Evolutionary conservation across 2,888 invertebrate species (phyloP).

Genomic region (Hydriomena furcata): DNA sequence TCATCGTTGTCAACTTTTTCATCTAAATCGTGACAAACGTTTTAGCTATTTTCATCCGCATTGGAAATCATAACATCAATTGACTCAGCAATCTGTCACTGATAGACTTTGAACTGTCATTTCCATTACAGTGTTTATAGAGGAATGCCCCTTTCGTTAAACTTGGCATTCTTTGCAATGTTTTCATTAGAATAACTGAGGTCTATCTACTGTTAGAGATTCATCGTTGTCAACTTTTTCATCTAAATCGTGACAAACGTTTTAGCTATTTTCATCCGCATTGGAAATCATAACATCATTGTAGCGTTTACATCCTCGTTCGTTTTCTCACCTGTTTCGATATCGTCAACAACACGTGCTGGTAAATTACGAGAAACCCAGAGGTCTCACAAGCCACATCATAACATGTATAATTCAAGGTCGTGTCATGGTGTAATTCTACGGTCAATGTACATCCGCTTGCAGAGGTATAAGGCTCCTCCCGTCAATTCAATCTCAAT

Average conservation of each 20-base stretch:
- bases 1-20: background rate
- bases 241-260: constrained; percentile 9
- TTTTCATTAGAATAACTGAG: background rate
- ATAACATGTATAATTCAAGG: constrained; percentile 37
- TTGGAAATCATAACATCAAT: constrained; percentile 7
- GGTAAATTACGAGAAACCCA: constrained; percentile 21
- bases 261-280: constrained; percentile 16
- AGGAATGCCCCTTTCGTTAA: background rate
- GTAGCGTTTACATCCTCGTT: constrained; percentile 4
- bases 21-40: constrained; percentile 9
- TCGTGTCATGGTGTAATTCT: constrained; percentile 30
- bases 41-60: constrained; percentile 16
- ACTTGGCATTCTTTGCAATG: background rate
- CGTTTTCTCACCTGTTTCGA: constrained; percentile 11
- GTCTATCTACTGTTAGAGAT: background rate
- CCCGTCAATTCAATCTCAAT: constrained; percentile 54
- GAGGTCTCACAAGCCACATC: constrained; percentile 30
- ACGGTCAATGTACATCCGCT: constrained; percentile 46
- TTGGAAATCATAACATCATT: constrained; percentile 5
- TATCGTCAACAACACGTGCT: constrained; percentile 22
- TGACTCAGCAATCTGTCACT: constrained; percentile 19
- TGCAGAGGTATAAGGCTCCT: constrained; percentile 48
- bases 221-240: background rate
- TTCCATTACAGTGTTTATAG: background rate
- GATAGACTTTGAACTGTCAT: constrained; percentile 3